Evolutionary conservation across 2,113 vertebrate species (phyloP).

Genomic region (Physeter macrocephalus): DNA sequence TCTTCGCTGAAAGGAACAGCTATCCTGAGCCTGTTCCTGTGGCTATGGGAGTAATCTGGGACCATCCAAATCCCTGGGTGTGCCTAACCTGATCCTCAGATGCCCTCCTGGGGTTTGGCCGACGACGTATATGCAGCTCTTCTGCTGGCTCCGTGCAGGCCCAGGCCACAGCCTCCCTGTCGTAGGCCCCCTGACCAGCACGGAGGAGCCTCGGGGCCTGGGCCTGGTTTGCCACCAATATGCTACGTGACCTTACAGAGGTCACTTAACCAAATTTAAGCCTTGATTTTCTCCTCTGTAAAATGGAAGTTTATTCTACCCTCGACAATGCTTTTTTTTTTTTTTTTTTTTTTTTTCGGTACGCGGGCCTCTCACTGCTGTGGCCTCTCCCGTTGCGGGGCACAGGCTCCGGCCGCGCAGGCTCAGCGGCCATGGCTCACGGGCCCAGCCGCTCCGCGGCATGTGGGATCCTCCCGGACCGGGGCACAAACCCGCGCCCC

Average conservation of each 20-base stretch:
- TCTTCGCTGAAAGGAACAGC: background rate
- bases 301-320: background rate
- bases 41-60: background rate
- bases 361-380: too few relatives aligned
- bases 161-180: too few relatives aligned
- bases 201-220: background rate
- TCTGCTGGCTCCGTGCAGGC: background rate
- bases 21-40: background rate
- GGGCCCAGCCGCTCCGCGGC: too few relatives aligned
- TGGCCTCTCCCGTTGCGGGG: too few relatives aligned
- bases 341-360: too few relatives aligned
- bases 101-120: background rate
- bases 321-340: too few relatives aligned
- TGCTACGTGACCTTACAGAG: fast-evolving
- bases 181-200: fast-evolving
- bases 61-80: background rate
- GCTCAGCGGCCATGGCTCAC: too few relatives aligned
- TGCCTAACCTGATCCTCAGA: background rate
- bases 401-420: too few relatives aligned
- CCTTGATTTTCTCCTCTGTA: background rate
- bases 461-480: too few relatives aligned
- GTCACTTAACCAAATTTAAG: background rate
- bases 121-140: fast-evolving
- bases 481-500: too few relatives aligned
- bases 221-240: background rate